Conservation (phyloP, 2,888 invertebrate species). For the Torymus tubicola region DNA sequence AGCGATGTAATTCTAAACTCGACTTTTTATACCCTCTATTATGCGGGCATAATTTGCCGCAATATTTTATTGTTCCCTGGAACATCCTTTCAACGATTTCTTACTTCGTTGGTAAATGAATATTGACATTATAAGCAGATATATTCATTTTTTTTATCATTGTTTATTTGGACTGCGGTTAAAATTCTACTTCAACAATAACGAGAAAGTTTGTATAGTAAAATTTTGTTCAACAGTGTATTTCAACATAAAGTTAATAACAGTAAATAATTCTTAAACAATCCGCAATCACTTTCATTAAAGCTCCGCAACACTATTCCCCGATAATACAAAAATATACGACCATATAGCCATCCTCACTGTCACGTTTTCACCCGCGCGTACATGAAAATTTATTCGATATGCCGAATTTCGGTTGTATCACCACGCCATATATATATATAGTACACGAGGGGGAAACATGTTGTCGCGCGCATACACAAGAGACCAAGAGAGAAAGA, state of each 20-base stretch:
- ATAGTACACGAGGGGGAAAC: too few relatives aligned
- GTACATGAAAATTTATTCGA: constrained; percentile 27
- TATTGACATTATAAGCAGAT: too few relatives aligned
- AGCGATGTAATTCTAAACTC: not conserved
- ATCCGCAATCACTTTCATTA: not conserved
- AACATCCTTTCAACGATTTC: not conserved
- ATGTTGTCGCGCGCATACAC: too few relatives aligned
- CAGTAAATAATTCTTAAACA: not conserved
- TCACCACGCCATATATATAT: not conserved
- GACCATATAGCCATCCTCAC: not conserved
- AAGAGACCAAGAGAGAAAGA: not conserved
- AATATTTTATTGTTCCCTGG: too few relatives aligned
- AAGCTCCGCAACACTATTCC: not conserved
- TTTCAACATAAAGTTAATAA: too few relatives aligned
- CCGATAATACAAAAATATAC: not conserved
- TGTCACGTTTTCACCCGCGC: constrained; percentile 3
- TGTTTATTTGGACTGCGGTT: not conserved
- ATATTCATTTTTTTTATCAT: too few relatives aligned
- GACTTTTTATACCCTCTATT: not conserved
- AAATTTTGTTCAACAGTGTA: too few relatives aligned
- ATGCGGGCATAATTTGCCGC: too few relatives aligned
- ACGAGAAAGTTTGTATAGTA: too few relatives aligned
- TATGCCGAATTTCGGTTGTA: constrained; percentile 9
- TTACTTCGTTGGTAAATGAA: too few relatives aligned
- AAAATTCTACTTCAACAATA: not conserved